Evolutionary conservation across 2,797 vertebrate genomes (phyloP).

Genomic region (Gorsachius magnificus): DNA sequence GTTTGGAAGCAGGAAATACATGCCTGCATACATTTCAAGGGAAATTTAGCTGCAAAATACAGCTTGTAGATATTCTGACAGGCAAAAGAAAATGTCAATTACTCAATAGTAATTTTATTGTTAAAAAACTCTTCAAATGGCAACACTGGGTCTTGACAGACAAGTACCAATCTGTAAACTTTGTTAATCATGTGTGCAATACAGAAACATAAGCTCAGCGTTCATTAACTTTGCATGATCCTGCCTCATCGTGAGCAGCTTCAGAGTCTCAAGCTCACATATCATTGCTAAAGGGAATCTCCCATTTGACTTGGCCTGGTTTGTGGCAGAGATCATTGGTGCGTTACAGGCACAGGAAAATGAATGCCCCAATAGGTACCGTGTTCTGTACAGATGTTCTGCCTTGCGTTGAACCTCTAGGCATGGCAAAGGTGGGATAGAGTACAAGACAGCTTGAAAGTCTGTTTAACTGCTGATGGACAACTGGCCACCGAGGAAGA

Average conservation of each 20-base stretch:
- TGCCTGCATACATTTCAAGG: background rate
- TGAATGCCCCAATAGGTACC: fast-evolving
- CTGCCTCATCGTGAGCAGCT: background rate
- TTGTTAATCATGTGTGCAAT: background rate
- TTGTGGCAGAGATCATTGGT: background rate
- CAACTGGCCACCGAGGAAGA: background rate
- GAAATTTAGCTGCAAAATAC: background rate
- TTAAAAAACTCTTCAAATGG: background rate
- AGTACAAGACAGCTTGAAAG: background rate
- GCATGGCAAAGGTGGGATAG: background rate
- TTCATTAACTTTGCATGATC: background rate
- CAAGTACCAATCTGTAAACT: background rate
- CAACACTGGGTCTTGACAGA: background rate
- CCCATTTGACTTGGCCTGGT: fast-evolving
- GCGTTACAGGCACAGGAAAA: background rate
- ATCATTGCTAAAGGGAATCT: background rate
- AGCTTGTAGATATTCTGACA: background rate
- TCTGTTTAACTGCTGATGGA: background rate
- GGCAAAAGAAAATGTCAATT: background rate
- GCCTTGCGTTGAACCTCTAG: background rate
- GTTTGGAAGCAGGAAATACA: slow-evolving; percentile 36
- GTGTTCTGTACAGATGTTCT: background rate
- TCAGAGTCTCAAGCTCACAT: background rate
- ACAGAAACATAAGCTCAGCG: background rate
- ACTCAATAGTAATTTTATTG: background rate